Evolutionary conservation across 1,140 invertebrate genomes (phyloP).

Genomic region (Triops cancriformis): DNA sequence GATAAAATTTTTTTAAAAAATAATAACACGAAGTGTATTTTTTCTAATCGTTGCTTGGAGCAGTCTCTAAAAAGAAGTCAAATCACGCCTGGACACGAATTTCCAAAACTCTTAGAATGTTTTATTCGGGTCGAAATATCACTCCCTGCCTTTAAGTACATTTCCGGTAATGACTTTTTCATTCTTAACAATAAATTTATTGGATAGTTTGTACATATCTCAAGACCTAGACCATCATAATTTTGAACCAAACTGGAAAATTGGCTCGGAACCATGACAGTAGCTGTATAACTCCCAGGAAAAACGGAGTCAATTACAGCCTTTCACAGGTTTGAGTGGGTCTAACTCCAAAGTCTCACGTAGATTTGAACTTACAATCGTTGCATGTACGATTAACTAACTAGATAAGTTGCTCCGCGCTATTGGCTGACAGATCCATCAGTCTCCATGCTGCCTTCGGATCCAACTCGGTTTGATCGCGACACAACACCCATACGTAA

Average conservation of each 20-base stretch:
- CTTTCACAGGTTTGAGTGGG: neutral
- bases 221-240: neutral
- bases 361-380: neutral
- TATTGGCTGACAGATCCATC: slow-evolving; percentile 81
- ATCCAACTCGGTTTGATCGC: slow-evolving; percentile 88
- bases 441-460: slow-evolving; percentile 92
- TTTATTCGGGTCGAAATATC: no score
- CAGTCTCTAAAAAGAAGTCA: no score
- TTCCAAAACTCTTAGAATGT: no score
- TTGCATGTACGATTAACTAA: neutral
- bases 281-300: neutral
- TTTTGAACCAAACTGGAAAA: neutral
- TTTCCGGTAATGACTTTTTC: no score
- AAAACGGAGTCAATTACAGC: neutral
- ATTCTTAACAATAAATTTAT: neutral
- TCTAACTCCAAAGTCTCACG: neutral
- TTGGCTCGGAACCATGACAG: neutral
- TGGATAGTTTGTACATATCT: slow-evolving; percentile 1
- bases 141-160: no score
- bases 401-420: slow-evolving; percentile 82
- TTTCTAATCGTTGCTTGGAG: no score
- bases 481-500: slow-evolving; percentile 95
- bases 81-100: no score
- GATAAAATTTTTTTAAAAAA: no score
- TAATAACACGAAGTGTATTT: no score